Percentiles rank a stretch among this genome's conserved stretches.
Evolutionary conservation across 1,140 invertebrate species (phyloP).

Genomic region (Drosophila athabasca): DNA sequence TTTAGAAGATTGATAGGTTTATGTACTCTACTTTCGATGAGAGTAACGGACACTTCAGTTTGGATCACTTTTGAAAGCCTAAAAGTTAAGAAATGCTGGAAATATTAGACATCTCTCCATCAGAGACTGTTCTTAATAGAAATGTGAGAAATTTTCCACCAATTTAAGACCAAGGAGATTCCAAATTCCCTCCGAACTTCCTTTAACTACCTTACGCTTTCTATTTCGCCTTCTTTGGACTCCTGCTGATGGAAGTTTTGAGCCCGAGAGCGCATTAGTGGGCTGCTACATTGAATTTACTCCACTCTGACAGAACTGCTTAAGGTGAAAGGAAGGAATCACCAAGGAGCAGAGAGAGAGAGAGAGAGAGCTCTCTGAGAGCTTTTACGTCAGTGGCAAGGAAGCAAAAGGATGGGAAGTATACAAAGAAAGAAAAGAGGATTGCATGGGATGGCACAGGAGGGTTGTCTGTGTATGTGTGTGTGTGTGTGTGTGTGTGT

Average conservation of each 20-base stretch:
- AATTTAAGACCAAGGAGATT: no score
- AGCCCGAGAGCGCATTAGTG: slow-evolving; percentile 43
- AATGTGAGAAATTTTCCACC: no score
- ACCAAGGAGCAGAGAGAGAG: neutral
- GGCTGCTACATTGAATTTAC: slow-evolving; percentile 58
- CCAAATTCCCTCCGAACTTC: neutral
- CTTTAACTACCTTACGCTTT: neutral
- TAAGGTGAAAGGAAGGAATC: slow-evolving; percentile 8
- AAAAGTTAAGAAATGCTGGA: no score
- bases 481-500: slow-evolving; percentile 43
- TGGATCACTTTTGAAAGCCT: no score
- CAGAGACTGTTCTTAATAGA: no score
- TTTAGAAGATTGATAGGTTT: neutral
- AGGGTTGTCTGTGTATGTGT: slow-evolving; percentile 3
- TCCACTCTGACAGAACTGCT: slow-evolving; percentile 34
- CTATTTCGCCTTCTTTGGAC: neutral
- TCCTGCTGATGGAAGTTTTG: slow-evolving; percentile 15
- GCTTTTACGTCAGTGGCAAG: slow-evolving; percentile 48
- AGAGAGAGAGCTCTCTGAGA: slow-evolving; percentile 22
- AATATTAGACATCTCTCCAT: no score
- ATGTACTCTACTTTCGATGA: no score
- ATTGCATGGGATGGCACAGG: slow-evolving; percentile 18
- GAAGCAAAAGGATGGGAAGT: neutral
- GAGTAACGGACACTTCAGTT: no score
- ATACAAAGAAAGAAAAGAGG: no score